Evolutionary conservation across 2,888 invertebrate species (phyloP), one percentile per base, ranked within the genome.

Genomic region (Gymnosoma rotundatum): DNA sequence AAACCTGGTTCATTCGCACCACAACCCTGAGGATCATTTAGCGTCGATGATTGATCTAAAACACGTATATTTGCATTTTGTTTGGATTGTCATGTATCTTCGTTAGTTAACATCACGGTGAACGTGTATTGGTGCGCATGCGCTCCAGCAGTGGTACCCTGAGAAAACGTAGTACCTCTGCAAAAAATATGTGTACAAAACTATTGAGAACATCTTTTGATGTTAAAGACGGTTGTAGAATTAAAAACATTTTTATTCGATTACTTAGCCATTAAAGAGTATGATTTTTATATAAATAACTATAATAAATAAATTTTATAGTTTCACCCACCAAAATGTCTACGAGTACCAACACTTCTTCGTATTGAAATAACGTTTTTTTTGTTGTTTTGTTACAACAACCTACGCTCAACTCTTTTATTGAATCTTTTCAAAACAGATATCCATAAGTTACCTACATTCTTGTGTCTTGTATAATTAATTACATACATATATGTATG

Each of bases 1-100:
- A 67, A 67, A 73, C 61, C 83, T 78, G 79, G 79, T 84, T 86
- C 82, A 80, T 32, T 32, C 32, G 32, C 32, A 32, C 80, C 76
- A 75, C 64, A 76, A 78, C 79, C 78, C 83, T 83, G 85, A 86
- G 83, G 81, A 86, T 86, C 85, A 87, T 83, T 87, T 85, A 87
- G 78, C 86, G 84, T 85, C 86, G 83, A 87, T 87, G 87, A 87
- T 87, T 87, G 87, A 87, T 87, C 86, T 87, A 84, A 87, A 86
- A 87, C 87, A 87, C 83, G 84, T 87, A 86, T 86, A 79, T 86
- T 87, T 86, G 86, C 84, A 87, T 87, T 86, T 83, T 73, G 85
- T 79, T 75, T 81, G 74, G 69, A 79, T 85, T 79, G 70, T 86
- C 80, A 81, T 78, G 84, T 84, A 81, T 84, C 54, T 81, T 84